Evolutionary conservation across 2,797 vertebrate genomes (phyloP).

Genomic region (Mus minutoides): DNA sequence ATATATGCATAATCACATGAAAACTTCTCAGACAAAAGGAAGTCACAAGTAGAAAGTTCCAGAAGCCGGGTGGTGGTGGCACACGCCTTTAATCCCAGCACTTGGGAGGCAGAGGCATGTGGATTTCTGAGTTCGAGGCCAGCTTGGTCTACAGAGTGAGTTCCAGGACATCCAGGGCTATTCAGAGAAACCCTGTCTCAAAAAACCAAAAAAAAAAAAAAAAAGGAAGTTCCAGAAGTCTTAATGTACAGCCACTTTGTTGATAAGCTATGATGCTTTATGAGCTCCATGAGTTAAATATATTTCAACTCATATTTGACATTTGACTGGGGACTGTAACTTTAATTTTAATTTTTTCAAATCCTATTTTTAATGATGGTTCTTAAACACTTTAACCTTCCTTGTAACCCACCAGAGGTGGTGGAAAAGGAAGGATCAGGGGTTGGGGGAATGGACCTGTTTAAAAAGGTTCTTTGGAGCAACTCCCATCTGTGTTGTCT

Average conservation of each 20-base stretch:
- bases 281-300: not conserved
- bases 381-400: not conserved
- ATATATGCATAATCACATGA: not conserved
- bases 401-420: not conserved
- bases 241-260: not conserved
- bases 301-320: not conserved
- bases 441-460: not conserved
- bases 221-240: no score
- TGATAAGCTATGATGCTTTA: not conserved
- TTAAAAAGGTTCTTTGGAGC: not conserved
- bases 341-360: no score
- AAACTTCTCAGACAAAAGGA: not conserved
- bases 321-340: not conserved
- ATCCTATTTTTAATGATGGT: no score
- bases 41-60: not conserved
- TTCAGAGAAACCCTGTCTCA: no score
- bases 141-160: no score
- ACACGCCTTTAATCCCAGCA: no score
- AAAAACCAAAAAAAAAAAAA: no score
- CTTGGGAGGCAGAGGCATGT: no score
- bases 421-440: not conserved
- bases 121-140: no score
- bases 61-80: no score
- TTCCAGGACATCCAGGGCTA: no score
- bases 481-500: not conserved